A percentile compares a stretch with the other conserved stretches of the same genome.
These are phyloP conservation scores for Lanistes nyassanus DNA, from an alignment of 1,140 invertebrate genomes.

Conservation along the genomic window DNA sequence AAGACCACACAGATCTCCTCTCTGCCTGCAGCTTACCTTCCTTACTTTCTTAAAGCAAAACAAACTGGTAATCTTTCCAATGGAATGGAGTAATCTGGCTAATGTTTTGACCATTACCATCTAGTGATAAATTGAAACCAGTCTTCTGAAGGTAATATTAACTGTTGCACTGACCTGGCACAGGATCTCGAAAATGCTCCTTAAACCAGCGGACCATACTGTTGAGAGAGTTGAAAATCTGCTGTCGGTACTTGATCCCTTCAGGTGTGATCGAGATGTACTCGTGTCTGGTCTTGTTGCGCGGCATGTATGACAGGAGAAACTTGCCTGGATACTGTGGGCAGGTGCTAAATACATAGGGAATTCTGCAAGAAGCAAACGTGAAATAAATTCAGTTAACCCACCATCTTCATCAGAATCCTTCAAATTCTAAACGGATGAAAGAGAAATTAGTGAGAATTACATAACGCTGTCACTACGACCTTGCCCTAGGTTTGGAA, in stretches of 20 bases:
- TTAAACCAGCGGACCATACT: conserved; percentile 96
- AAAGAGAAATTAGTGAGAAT: neutral
- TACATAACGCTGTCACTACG: too few species aligned
- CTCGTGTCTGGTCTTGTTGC: conserved; percentile 86
- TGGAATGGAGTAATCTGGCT: too few species aligned
- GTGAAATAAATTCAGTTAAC: neutral
- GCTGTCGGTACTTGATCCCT: conserved; percentile 89
- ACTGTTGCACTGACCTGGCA: too few species aligned
- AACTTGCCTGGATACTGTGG: conserved; percentile 93
- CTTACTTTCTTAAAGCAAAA: too few species aligned
- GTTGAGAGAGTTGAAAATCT: conserved; percentile 86
- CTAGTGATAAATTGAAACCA: neutral
- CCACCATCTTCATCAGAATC: neutral
- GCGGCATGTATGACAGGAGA: conserved; percentile 90
- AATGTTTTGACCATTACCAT: too few species aligned
- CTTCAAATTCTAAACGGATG: neutral
- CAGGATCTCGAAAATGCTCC: conserved; percentile 91
- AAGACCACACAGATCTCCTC: too few species aligned
- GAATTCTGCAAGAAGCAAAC: conserved; percentile 56
- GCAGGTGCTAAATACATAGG: conserved; percentile 67
- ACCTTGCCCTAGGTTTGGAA: too few species aligned
- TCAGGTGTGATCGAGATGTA: conserved; percentile 91
- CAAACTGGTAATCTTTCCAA: too few species aligned
- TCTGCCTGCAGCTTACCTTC: too few species aligned
- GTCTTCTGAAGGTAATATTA: neutral